phyloP scores from a whole-genome alignment of 2,888 invertebrate species.

The Callosobruchus maculatus region DNA sequence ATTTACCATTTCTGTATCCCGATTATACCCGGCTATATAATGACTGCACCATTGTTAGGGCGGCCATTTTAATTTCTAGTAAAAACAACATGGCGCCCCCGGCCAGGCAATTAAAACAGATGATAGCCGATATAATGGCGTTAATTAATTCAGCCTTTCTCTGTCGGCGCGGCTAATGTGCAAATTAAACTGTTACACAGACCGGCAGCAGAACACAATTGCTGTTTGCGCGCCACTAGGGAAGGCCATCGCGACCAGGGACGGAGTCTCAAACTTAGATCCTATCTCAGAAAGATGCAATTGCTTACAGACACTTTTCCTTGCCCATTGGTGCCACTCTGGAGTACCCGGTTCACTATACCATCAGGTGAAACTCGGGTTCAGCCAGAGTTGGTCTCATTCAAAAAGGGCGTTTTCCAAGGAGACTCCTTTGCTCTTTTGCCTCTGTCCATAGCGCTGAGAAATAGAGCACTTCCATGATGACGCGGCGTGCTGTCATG shows the following conservation, averaged over 20 bases:
- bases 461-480: too few relatives aligned
- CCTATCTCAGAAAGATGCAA: too few relatives aligned
- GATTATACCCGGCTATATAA: slow-evolving; percentile 50
- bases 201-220: slow-evolving; percentile 37
- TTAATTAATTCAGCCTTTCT: slow-evolving; percentile 54
- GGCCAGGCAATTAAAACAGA: slow-evolving; percentile 53
- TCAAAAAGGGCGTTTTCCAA: too few relatives aligned
- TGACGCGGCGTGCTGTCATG: too few relatives aligned
- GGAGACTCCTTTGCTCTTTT: too few relatives aligned
- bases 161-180: slow-evolving; percentile 50
- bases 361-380: too few relatives aligned
- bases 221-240: slow-evolving; percentile 20
- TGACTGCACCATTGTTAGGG: slow-evolving; percentile 48
- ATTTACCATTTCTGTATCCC: slow-evolving; percentile 51
- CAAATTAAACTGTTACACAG: slow-evolving; percentile 53
- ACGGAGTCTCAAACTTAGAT: not conserved
- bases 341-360: too few relatives aligned
- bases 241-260: not conserved
- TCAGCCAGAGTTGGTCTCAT: too few relatives aligned
- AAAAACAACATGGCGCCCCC: slow-evolving; percentile 52
- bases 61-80: slow-evolving; percentile 52
- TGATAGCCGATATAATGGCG: slow-evolving; percentile 52
- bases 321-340: too few relatives aligned
- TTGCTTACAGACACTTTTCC: too few relatives aligned
- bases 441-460: too few relatives aligned